Percentiles rank a stretch among this genome's conserved stretches.
Conservation (phyloP, 2,888 invertebrate species). For the Himalopsyche kuldschensis region DNA sequence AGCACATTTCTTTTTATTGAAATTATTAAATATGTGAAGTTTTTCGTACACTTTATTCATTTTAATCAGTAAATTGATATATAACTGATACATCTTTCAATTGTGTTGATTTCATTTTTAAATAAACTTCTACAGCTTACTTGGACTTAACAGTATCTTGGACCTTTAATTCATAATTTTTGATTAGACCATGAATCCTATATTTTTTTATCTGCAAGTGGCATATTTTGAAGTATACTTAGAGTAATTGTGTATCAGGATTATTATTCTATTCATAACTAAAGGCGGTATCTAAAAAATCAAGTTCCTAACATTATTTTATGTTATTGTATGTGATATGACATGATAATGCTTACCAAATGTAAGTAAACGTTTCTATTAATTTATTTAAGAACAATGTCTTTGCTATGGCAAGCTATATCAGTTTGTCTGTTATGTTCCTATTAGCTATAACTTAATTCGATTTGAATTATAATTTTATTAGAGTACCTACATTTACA, state of each 20-base stretch:
- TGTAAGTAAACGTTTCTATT: background rate
- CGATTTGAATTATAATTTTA: background rate
- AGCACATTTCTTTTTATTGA: no score
- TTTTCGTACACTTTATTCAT: no score
- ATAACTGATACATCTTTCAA: no score
- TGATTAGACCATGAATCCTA: no score
- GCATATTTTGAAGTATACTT: no score
- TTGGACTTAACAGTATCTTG: no score
- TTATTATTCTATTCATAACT: background rate
- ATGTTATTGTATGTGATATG: background rate
- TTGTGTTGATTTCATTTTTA: no score
- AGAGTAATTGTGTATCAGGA: background rate
- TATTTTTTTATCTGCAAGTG: no score
- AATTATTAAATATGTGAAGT: no score
- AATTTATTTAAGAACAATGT: background rate
- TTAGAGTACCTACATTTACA: background rate
- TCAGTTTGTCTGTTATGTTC: background rate
- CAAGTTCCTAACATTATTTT: background rate
- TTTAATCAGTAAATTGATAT: no score
- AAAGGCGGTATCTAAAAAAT: background rate
- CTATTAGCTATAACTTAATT: background rate
- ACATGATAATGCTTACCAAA: background rate
- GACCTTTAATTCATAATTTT: no score
- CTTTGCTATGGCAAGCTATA: background rate
- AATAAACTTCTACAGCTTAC: no score